Evolutionary conservation across 2,113 vertebrate genomes (phyloP), one percentile per base, ranked within the genome.

Genomic region (Andinoacara biseriatus): DNA sequence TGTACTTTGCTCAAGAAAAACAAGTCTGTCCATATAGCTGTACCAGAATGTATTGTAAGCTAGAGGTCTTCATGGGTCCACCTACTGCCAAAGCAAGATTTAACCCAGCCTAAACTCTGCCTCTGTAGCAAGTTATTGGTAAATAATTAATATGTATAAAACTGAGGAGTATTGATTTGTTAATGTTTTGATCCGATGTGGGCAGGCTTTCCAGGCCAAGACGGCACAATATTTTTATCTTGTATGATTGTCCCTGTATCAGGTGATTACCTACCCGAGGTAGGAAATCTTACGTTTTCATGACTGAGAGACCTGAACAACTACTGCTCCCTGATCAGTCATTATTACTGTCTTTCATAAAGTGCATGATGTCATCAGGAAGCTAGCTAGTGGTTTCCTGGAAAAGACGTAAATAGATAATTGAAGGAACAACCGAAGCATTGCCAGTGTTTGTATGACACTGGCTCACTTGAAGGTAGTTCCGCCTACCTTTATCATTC

Each of bases 1-100:
- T 83, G 67, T 54, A 1, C 46, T 80, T 77, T 76, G 18, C 56
- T 62, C 58, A 22, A 24, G 65, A 58, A 78, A 79, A 76, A 58
- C 54, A n/a, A 74, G 20, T 22, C 46, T 24, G 29, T 54, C 49
- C 22, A 61, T 40, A 33, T 56, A 26, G 22, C 54, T 26, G 18
- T 43, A 49, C 59, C 31, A 76, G 18, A 54, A 35, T 57, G 17
- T 35, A 38, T 58, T 82, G 10, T 26, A n/a, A 75, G 5, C 17
- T 26, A n/a, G 46, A 62, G 79, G 60, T 33, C 35, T 75, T 24
- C 24, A 61, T 59, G 18, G 24, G n/a, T 81, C 14, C 7, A 24
- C 29, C 35, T 40, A n/a, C 54, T 26, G 63, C 13, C 15, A 40
- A 22, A n/a, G 4, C 57, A 72, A 54, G 46, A 72, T 52, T 72